Evolutionary conservation across 2,888 invertebrate species (phyloP).

Genomic region (Drosophila greeni): DNA sequence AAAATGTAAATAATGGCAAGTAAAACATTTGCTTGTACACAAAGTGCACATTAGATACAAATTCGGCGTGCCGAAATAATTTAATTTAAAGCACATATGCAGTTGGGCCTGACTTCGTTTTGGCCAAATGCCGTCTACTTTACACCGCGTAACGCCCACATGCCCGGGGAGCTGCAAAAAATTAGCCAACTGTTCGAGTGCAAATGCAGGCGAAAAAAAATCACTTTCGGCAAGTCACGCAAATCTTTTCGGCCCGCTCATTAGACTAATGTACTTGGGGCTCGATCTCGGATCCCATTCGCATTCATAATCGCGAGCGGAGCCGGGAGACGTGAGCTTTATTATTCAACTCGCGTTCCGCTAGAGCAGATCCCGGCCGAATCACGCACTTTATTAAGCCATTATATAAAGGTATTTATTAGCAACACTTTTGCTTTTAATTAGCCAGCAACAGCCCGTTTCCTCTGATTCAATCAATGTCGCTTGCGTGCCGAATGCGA

Average conservation of each 20-base stretch:
- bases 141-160: conserved; percentile 32
- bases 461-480: conserved; percentile 46
- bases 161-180: conserved; percentile 14
- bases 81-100: conserved; percentile 9
- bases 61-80: conserved; percentile 11
- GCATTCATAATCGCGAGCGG: conserved; percentile 48
- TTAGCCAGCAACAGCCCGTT: conserved; percentile 50
- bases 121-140: conserved; percentile 22
- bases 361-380: conserved; percentile 47
- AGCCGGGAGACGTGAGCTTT: conserved; percentile 43
- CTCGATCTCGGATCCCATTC: conserved; percentile 44
- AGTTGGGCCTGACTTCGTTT: conserved; percentile 3
- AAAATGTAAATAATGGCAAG: conserved; percentile 1
- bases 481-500: conserved; percentile 42
- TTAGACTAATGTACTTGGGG: conserved; percentile 61
- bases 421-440: conserved; percentile 62
- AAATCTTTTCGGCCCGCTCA: conserved; percentile 55
- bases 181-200: conserved; percentile 38
- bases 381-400: conserved; percentile 65
- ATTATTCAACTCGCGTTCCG: conserved; percentile 62
- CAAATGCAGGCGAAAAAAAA: conserved; percentile 23
- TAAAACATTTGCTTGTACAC: conserved; percentile 4
- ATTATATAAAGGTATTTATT: conserved; percentile 66
- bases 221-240: conserved; percentile 57
- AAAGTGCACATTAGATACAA: conserved; percentile 10